These are phyloP conservation scores for Chromobotia macracanthus DNA, from an alignment of 2,797 vertebrate genomes.

Conservation along the genomic window DNA sequence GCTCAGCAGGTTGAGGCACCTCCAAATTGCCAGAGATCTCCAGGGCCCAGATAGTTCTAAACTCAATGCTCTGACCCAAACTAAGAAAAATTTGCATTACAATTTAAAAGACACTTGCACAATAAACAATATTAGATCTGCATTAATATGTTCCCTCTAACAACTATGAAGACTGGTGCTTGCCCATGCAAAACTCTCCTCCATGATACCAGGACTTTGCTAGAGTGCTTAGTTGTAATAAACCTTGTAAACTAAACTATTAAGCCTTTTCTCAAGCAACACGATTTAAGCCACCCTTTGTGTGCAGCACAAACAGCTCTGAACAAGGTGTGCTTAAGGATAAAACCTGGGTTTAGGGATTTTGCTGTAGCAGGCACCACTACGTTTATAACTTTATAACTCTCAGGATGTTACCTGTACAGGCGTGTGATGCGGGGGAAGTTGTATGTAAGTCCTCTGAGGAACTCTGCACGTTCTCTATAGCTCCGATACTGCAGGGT, in stretches of 20 bases:
- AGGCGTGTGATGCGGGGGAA: conserved; percentile 89
- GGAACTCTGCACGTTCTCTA: conserved; percentile 83
- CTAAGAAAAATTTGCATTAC: conserved; percentile 65
- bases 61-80: conserved; percentile 91
- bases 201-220: too few relatives aligned
- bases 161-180: too few relatives aligned
- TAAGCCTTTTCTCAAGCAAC: too few relatives aligned
- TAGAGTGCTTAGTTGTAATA: too few relatives aligned
- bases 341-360: background rate
- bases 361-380: background rate
- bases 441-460: conserved; percentile 86
- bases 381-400: background rate
- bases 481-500: conserved; percentile 80
- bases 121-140: background rate
- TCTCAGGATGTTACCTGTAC: conserved; percentile 69
- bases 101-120: background rate
- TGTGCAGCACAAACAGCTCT: too few relatives aligned
- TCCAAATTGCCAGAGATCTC: conserved; percentile 93
- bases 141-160: too few relatives aligned
- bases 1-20: conserved; percentile 81
- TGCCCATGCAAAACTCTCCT: too few relatives aligned
- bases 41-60: conserved; percentile 89
- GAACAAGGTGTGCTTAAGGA: background rate
- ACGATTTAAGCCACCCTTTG: too few relatives aligned
- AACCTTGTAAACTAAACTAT: too few relatives aligned